Base-by-base conservation (phyloP, 1,140 invertebrate species). In the Lerema accius region DNA sequence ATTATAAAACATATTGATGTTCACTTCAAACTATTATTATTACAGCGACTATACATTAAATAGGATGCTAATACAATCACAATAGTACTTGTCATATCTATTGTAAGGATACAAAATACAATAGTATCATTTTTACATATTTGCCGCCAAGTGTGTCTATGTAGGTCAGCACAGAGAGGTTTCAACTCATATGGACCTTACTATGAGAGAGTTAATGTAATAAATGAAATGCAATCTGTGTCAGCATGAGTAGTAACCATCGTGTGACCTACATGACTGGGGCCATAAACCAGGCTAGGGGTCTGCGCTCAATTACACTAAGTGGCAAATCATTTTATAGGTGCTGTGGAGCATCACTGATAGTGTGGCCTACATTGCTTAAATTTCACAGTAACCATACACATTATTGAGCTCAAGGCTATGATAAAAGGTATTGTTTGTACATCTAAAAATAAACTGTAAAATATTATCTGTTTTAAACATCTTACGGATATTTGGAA, bases 261-360 rank as follows among this genome's bases (percentile, higher is more conserved):
- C 19, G 5, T 23, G 14, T 17, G 23, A 53, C 14, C 37, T 42
- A 42, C 19, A 55, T 55, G 19, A 37, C n/a, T 3, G n/a, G 23
- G 3, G 13, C 51, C n/a, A 48, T 26, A 48, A 26, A 32, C 13
- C 9, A 56, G 26, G 28, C n/a, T 13, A 13, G 13, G 23, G 51
- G 39, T 23, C 51, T 43, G 11, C 14, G 39, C 35, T 43, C 40
- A 43, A 56, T 56, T 56, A 43, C 23, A 43, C n/a, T 56, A 56
- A 56, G 40, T 45, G 51, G 19, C 14, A 40, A 43, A 43, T 28
- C 13, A 28, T n/a, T n/a, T 11, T 4, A 46, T 23, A 43, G 51
- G 51, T 28, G 39, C 40, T 32, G 10, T 45, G 14, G 51, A 28
- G 11, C 16, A 13, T 4, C 40, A 32, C 23, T 3, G 40, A 32